These are phyloP conservation scores for Hyla sarda DNA, from an alignment of 2,113 vertebrate species.

Conservation along the genomic window DNA sequence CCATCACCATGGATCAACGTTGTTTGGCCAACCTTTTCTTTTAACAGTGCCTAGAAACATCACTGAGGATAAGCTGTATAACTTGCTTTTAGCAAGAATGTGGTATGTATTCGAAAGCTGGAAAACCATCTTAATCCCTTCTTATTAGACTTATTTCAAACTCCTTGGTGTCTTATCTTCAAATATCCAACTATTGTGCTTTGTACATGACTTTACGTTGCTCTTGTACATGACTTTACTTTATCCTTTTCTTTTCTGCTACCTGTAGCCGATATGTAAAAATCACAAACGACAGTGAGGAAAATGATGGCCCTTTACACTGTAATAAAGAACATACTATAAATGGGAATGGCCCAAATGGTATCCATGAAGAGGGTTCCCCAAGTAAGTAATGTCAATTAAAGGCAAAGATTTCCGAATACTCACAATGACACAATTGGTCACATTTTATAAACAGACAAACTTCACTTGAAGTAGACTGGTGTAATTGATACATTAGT, in stretches of 20 bases:
- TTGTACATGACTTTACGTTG: background rate
- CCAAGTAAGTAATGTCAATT: slow-evolving; percentile 82
- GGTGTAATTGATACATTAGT: background rate
- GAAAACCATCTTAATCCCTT: background rate
- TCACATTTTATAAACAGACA: background rate
- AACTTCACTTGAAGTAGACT: too few species aligned
- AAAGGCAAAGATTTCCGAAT: background rate
- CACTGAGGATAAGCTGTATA: slow-evolving; percentile 96
- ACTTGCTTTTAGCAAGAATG: slow-evolving; percentile 91
- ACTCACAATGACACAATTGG: background rate
- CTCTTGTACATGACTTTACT: background rate
- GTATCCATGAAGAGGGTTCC: slow-evolving; percentile 92
- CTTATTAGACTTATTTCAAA: too few species aligned
- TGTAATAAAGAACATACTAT: slow-evolving; percentile 87
- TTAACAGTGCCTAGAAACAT: slow-evolving; percentile 92
- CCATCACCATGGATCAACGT: slow-evolving; percentile 89
- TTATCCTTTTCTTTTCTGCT: slow-evolving; percentile 36
- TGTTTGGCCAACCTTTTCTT: slow-evolving; percentile 96
- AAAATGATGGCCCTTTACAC: slow-evolving; percentile 83
- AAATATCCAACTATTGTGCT: background rate
- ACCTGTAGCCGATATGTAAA: slow-evolving; percentile 80
- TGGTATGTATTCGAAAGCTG: slow-evolving; percentile 75
- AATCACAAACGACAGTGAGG: slow-evolving; percentile 78
- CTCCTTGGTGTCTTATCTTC: background rate
- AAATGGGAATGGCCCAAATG: slow-evolving; percentile 93